Conservation (phyloP, 2,888 invertebrate genomes). For the Heliconius cydno region DNA sequence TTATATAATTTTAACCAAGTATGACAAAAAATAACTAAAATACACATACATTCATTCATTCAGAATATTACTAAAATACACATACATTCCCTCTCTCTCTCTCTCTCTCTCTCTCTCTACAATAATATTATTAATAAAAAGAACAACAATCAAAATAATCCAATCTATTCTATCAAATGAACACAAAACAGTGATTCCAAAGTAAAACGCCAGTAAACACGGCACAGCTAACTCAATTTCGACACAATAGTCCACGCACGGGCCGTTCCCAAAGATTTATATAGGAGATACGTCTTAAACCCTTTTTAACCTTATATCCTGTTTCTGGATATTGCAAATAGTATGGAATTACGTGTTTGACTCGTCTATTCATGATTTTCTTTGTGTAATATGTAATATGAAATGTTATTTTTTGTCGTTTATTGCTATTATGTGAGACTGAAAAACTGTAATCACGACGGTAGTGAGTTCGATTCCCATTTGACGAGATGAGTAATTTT, state of each 20-base stretch:
- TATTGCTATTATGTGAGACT: not conserved
- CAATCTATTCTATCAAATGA: not conserved
- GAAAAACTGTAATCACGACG: not conserved
- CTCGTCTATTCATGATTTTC: constrained; percentile 1
- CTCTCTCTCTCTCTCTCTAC: not conserved
- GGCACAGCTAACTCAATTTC: constrained; percentile 48
- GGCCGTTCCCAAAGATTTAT: constrained; percentile 61
- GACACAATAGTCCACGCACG: constrained; percentile 54
- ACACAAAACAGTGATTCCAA: constrained; percentile 14
- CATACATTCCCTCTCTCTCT: not conserved
- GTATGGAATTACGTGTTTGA: constrained; percentile 10
- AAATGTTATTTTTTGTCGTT: not conserved
- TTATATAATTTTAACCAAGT: no score
- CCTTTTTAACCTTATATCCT: constrained; percentile 60
- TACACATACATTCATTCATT: not conserved
- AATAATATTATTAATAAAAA: not conserved
- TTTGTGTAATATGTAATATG: not conserved
- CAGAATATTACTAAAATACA: not conserved
- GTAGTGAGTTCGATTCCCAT: not conserved
- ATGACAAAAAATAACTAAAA: not conserved
- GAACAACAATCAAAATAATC: not conserved
- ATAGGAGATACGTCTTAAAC: constrained; percentile 56
- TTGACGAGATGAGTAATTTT: not conserved
- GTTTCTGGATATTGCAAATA: constrained; percentile 24
- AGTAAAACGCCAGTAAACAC: constrained; percentile 44